phyloP scores from a whole-genome alignment of 2,888 invertebrate genomes.

The Epirrhoe alternata region DNA sequence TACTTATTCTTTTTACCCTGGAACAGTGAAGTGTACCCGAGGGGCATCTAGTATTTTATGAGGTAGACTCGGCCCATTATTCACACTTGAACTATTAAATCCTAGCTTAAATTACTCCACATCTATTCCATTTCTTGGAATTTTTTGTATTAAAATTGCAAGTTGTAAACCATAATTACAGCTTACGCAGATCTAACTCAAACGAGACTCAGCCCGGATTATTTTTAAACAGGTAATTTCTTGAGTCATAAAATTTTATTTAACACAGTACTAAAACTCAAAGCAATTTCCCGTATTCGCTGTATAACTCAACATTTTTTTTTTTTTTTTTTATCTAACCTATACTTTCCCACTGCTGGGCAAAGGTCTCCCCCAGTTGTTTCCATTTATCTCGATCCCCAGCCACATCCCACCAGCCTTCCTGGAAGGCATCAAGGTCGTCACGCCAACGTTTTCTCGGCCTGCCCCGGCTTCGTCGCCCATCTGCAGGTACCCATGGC shows the following conservation, averaged over 20 bases:
- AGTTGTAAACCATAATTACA: background rate
- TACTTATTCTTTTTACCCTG: no score
- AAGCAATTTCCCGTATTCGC: slow-evolving; percentile 50
- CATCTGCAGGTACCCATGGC: background rate
- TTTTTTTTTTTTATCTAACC: background rate
- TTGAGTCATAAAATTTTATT: slow-evolving; percentile 6
- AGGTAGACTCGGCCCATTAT: background rate
- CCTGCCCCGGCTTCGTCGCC: background rate
- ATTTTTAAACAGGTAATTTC: slow-evolving; percentile 1
- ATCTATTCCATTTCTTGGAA: background rate
- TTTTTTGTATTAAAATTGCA: background rate
- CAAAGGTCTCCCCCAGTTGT: background rate
- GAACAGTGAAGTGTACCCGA: no score
- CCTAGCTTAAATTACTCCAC: background rate
- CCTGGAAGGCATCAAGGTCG: background rate
- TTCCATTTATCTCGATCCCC: background rate
- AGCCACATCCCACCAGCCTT: background rate
- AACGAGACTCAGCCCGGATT: background rate
- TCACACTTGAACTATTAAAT: background rate
- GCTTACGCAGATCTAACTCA: background rate
- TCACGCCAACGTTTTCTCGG: background rate
- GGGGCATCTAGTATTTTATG: background rate
- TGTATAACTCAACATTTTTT: slow-evolving; percentile 47
- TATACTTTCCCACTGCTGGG: background rate
- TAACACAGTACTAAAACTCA: slow-evolving; percentile 38